These are phyloP conservation scores for Corynorhinus townsendii DNA, from an alignment of 2,113 vertebrate species.

Conservation along the genomic window DNA sequence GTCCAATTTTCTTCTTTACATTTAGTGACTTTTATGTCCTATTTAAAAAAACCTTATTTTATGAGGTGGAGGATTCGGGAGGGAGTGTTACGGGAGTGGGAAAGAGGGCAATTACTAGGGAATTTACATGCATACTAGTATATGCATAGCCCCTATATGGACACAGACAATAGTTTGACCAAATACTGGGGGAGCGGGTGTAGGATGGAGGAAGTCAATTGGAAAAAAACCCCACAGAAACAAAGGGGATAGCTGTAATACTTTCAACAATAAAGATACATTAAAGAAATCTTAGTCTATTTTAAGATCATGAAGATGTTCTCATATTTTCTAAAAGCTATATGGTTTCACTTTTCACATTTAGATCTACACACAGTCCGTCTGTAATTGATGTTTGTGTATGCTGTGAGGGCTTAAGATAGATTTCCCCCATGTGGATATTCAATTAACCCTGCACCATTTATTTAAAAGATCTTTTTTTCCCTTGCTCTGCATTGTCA, in stretches of 20 bases:
- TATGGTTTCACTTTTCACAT: constrained; percentile 1
- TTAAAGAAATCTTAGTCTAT: background rate
- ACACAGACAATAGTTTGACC: too few relatives aligned
- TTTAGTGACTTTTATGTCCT: background rate
- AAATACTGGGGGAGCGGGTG: too few relatives aligned
- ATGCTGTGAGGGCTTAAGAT: background rate
- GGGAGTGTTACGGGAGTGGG: too few relatives aligned
- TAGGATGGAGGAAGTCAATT: too few relatives aligned
- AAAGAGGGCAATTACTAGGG: too few relatives aligned
- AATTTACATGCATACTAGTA: too few relatives aligned
- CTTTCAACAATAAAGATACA: too few relatives aligned
- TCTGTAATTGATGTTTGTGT: background rate
- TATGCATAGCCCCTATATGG: too few relatives aligned
- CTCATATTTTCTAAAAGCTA: background rate
- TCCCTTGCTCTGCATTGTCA: background rate
- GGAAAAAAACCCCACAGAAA: too few relatives aligned
- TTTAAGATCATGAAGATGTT: background rate
- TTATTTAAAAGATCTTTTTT: background rate
- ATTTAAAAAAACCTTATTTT: background rate
- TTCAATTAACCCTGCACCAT: background rate
- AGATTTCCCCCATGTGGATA: background rate
- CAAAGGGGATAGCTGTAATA: too few relatives aligned
- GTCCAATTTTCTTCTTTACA: background rate
- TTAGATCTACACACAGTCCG: background rate
- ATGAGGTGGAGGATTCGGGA: too few relatives aligned